Base-by-base conservation (phyloP, 1,140 invertebrate genomes). In the Drosophila tropicalis region DNA sequence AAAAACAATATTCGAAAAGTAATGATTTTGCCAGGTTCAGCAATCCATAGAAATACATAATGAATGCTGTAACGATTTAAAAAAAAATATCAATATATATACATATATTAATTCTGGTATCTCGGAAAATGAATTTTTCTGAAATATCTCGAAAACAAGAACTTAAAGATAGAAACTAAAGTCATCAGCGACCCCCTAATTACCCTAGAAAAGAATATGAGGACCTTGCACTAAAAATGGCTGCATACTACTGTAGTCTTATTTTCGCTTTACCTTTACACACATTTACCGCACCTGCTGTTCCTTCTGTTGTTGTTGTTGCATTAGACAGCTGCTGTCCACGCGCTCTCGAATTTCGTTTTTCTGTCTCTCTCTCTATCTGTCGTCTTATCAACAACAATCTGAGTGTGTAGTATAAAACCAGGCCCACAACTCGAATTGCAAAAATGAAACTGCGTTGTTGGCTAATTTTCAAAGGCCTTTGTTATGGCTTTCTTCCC, bases 281-380 rank as follows among this genome's bases (percentile, higher is more conserved):
- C 17, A 51, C 29, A 67, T 57, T 54, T 72, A 34, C 67, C 72
- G 67, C 82, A 86, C 82, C 82, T 86, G 82, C 82, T 76, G 70
- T 76, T 75, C 60, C 44, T 65, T 56, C 56, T 47, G 44, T 25
- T 25, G 64, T 29, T 65, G 62, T 36, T 51, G 57, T 25, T 17
- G 64, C 19, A 41, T 55, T 25, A 51, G 51, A 54, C 55, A 57
- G 79, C 83, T 86, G 81, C 83, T 87, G 82, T 67, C 83, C 55
- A 67, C 79, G 44, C 61, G 67, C 83, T 86, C 83, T 86, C 69
- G 55, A 76, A 77, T 87, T 86, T 86, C 83, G 87, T 36, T 9
- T 86, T 79, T 86, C 79, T 86, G 3, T 12, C 10, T 39, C 12
- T 13, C 36, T 39, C 36, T 39, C 36, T 39, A 12, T 4, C 55